Evolutionary conservation across 1,140 invertebrate species (phyloP).

Genomic region (Trissolcus basalis): DNA sequence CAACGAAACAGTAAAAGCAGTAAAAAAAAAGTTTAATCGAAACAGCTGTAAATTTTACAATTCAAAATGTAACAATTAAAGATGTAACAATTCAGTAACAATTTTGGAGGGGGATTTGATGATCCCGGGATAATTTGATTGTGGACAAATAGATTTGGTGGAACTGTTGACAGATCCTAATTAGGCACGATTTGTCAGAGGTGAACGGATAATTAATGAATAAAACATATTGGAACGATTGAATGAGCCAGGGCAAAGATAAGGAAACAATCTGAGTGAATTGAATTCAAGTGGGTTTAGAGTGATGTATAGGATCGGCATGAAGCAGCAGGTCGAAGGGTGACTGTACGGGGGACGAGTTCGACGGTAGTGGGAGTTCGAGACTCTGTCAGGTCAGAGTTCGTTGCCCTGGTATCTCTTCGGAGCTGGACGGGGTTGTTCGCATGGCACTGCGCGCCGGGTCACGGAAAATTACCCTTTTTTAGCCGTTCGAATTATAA

Average conservation of each 20-base stretch:
- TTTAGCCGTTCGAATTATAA: background rate
- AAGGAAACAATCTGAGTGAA: constrained; percentile 19
- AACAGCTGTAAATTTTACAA: too few relatives aligned
- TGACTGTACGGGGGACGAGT: constrained; percentile 47
- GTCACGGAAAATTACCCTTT: background rate
- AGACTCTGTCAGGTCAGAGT: constrained; percentile 71
- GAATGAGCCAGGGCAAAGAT: background rate
- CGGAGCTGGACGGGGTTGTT: constrained; percentile 36
- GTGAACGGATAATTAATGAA: too few relatives aligned
- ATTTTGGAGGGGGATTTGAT: too few relatives aligned
- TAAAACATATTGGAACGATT: constrained; percentile 10
- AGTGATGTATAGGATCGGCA: constrained; percentile 50
- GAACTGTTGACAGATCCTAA: too few relatives aligned
- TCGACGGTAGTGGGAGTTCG: constrained; percentile 37
- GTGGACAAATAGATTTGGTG: too few relatives aligned
- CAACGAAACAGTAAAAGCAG: too few relatives aligned
- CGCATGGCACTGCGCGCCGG: constrained; percentile 1
- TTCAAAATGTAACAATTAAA: too few relatives aligned
- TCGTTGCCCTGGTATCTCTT: constrained; percentile 64
- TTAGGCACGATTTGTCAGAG: too few relatives aligned
- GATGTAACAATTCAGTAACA: too few relatives aligned
- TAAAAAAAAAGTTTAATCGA: too few relatives aligned
- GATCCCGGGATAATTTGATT: too few relatives aligned
- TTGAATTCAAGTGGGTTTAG: constrained; percentile 40
- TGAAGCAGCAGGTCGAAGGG: constrained; percentile 59